phyloP scores from a whole-genome alignment of 2,113 vertebrate genomes.

The Ammodramus savannarum region DNA sequence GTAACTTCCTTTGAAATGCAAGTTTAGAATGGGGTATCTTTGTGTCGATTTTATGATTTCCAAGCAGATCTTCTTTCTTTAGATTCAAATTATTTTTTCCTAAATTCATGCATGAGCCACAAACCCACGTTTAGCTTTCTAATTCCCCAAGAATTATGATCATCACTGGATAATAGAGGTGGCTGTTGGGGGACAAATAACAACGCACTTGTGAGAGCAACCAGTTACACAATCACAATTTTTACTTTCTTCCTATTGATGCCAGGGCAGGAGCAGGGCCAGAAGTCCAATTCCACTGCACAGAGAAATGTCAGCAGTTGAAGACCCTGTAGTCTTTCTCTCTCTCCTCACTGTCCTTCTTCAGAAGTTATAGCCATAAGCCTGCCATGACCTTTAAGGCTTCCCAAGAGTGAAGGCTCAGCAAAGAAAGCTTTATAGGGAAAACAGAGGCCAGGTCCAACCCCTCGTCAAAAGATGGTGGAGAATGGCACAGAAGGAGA shows the following conservation, averaged over 20 bases:
- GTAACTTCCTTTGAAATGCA: not conserved
- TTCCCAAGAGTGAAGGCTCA: not conserved
- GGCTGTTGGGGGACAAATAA: not conserved
- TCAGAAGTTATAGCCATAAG: not conserved
- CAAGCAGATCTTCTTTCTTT: not conserved
- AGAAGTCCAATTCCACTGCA: not conserved
- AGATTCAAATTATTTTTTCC: not conserved
- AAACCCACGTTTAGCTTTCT: not conserved
- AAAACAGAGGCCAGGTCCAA: not conserved
- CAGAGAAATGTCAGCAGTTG: not conserved
- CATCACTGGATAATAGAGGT: not conserved
- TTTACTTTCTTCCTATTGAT: not conserved
- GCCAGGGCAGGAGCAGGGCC: not conserved
- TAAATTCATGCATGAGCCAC: not conserved
- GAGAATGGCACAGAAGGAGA: not conserved
- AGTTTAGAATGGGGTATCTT: not conserved
- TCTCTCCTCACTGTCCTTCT: not conserved
- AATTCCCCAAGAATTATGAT: not conserved
- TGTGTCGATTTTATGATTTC: not conserved
- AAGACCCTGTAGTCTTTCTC: not conserved
- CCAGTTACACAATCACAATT: not conserved
- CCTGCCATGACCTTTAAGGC: not conserved
- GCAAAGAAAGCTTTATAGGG: not conserved
- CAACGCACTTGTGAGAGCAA: not conserved
- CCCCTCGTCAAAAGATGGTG: not conserved